These are phyloP conservation scores for Lophius piscatorius DNA, from an alignment of 2,113 vertebrate genomes.

Conservation along the genomic window DNA sequence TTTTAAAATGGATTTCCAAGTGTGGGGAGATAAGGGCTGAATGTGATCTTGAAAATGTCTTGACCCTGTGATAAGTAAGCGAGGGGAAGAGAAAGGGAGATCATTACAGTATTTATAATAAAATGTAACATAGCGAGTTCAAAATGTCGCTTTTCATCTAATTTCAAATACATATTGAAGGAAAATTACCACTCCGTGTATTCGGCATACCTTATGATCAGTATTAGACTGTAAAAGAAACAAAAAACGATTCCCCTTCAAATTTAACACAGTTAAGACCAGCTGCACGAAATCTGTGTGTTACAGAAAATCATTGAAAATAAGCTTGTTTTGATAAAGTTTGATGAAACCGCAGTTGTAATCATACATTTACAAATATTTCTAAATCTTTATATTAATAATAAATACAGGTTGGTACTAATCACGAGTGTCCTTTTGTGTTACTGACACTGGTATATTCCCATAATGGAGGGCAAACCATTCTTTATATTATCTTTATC, in stretches of 20 bases:
- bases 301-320: no score
- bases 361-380: no score
- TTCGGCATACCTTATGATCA: background rate
- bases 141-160: slow-evolving; percentile 35
- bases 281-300: background rate
- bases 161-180: slow-evolving; percentile 18
- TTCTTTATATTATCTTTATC: background rate
- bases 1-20: slow-evolving; percentile 76
- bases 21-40: slow-evolving; percentile 71
- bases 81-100: slow-evolving; percentile 28
- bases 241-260: slow-evolving; percentile 4
- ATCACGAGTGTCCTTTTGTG: background rate
- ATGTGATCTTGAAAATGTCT: slow-evolving; percentile 55
- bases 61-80: slow-evolving; percentile 25
- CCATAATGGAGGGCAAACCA: background rate
- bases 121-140: slow-evolving; percentile 22
- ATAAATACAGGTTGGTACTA: background rate
- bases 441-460: background rate
- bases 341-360: no score
- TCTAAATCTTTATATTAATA: no score
- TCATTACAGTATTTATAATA: slow-evolving; percentile 25
- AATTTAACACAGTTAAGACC: slow-evolving; percentile 2
- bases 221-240: background rate
- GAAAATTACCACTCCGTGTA: slow-evolving; percentile 8
- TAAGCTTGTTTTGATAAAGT: no score